Evolutionary conservation across 2,113 vertebrate genomes (phyloP), one percentile per base, ranked within the genome.

Genomic region (Lagenorhynchus albirostris): DNA sequence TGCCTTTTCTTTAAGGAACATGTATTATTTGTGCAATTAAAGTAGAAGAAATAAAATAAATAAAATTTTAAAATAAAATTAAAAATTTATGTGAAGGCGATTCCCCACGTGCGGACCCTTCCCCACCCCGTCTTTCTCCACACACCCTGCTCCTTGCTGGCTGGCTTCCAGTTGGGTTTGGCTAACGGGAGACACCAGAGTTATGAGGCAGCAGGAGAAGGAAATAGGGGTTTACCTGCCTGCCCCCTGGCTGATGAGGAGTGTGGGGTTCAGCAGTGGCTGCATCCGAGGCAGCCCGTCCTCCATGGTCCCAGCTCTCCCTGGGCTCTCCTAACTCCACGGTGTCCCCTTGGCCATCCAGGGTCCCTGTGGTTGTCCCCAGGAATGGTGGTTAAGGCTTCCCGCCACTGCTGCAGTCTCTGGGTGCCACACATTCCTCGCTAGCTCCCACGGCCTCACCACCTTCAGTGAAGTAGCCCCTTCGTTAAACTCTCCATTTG

Each of bases 21-120:
- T n/a, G 33, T 47, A 70, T 38, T 74, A n/a, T 41, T 70, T 77
- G 84, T 62, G 31, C 15, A 50, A 70, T 79, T 73, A 62, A 73
- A 84, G 65, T 82, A 47, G 8, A 25, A 89, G 47, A 31, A 23
- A 62, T 26, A 36, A 44, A 73, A 89, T 63, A n/a, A 58, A 58
- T 68, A 68, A 7, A n/a, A 36, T 55, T 23, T 17, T 2, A 23
- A 53, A 53, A 67, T n/a, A 25, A 44, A 11, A 21, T 6, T 11
- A 62, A n/a, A n/a, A 44, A 55, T 4, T 44, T 33, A 29, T 5
- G 26, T 3, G 50, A 62, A 20, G 33, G 38, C 38, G 14, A 55
- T 14, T 29, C n/a, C 8, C n/a, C 3, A 1, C 0, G 13, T 13
- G 47, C 18, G 23, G 83, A 13, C 11, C 20, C 63, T 3, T 1